A percentile compares a stretch with the other conserved stretches of the same genome.
phyloP scores from a whole-genome alignment of 2,113 vertebrate genomes.

The Tachysurus vachellii region DNA sequence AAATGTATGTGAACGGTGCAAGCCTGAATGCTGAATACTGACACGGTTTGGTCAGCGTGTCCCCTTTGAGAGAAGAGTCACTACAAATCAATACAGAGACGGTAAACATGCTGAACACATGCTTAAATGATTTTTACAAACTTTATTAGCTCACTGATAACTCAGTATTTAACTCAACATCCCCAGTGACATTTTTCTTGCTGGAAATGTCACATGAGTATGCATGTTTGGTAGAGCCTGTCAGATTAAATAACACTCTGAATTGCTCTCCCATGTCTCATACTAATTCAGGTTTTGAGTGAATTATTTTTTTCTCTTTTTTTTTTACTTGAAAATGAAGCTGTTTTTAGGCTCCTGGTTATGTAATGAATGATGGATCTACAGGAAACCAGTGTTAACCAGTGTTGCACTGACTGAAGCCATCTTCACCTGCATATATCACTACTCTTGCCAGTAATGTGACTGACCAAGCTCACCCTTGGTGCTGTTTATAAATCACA shows the following conservation, averaged over 20 bases:
- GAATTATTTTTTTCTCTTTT: not conserved
- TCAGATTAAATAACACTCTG: slow-evolving; percentile 11
- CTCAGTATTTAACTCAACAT: slow-evolving; percentile 16
- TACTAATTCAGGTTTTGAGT: not conserved
- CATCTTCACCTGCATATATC: not conserved
- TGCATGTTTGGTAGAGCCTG: slow-evolving; percentile 11
- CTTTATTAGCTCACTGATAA: slow-evolving; percentile 25
- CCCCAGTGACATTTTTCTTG: slow-evolving; percentile 16
- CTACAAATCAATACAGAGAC: not conserved
- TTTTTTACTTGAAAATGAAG: not conserved
- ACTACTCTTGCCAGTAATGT: not conserved
- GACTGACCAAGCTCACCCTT: not conserved
- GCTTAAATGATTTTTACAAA: slow-evolving; percentile 8
- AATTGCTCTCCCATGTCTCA: not conserved
- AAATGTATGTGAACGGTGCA: not conserved
- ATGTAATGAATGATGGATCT: not conserved
- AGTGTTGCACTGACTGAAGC: not conserved
- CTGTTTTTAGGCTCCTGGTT: not conserved
- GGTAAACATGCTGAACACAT: not conserved
- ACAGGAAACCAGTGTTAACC: not conserved
- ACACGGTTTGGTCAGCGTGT: not conserved
- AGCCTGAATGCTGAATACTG: not conserved
- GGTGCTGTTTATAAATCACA: not conserved
- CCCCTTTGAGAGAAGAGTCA: not conserved
- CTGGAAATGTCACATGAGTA: slow-evolving; percentile 23